phyloP scores from a whole-genome alignment of 2,888 invertebrate genomes.

The Nemotelus nigrinus region DNA sequence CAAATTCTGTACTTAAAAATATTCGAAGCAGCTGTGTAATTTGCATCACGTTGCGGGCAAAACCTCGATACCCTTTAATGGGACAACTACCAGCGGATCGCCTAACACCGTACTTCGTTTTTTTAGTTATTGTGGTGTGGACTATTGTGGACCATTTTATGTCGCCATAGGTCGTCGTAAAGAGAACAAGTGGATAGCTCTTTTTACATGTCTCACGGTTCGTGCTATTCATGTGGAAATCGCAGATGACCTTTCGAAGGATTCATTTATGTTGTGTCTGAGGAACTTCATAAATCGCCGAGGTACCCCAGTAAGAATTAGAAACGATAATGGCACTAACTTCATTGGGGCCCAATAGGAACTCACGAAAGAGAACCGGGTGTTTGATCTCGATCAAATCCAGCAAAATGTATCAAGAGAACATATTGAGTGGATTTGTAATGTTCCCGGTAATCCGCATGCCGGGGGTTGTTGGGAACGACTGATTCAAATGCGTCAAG shows the following conservation, averaged over 20 bases:
- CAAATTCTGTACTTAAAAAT: constrained; percentile 38
- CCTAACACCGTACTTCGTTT: constrained; percentile 10
- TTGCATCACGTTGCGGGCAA: constrained; percentile 50
- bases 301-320: constrained; percentile 47
- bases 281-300: constrained; percentile 52
- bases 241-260: constrained; percentile 49
- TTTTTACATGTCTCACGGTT: constrained; percentile 44
- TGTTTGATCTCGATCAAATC: not conserved
- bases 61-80: constrained; percentile 22
- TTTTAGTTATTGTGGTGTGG: constrained; percentile 22
- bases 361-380: constrained; percentile 15
- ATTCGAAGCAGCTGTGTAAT: constrained; percentile 36
- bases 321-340: constrained; percentile 48
- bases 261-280: constrained; percentile 50
- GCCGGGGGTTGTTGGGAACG: no score
- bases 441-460: no score
- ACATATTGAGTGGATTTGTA: not conserved
- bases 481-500: not conserved
- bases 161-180: not conserved
- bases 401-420: not conserved
- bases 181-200: constrained; percentile 30
- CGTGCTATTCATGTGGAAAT: constrained; percentile 43
- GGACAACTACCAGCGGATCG: constrained; percentile 9
- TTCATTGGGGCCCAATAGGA: constrained; percentile 48
- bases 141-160: constrained; percentile 31